Conservation (phyloP, 2,113 vertebrate species). For the Ophiodon elongatus region DNA sequence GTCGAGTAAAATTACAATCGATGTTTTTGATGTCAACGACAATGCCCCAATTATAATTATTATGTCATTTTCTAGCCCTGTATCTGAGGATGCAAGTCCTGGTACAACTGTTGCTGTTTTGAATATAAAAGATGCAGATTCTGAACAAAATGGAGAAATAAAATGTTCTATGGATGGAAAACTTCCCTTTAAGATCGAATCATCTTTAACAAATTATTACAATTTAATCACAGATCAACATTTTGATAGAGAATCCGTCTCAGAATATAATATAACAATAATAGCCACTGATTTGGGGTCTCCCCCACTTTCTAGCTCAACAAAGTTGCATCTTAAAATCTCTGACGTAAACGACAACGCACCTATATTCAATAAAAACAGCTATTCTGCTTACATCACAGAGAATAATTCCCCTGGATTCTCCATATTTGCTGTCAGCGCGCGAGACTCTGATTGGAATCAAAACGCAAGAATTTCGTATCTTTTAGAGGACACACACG, state of each 20-base stretch:
- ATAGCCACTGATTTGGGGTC: conserved; percentile 35
- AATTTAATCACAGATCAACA: conserved; percentile 51
- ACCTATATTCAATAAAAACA: conserved; percentile 17
- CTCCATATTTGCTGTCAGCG: conserved; percentile 33
- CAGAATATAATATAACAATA: conserved; percentile 63
- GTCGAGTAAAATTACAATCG: conserved; percentile 64
- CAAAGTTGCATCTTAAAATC: conserved; percentile 36
- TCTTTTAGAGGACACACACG: conserved; percentile 57
- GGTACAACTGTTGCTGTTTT: conserved; percentile 68
- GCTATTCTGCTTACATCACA: conserved; percentile 20
- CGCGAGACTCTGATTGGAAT: conserved; percentile 49
- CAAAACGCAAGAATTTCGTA: conserved; percentile 64
- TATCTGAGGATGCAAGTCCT: conserved; percentile 53
- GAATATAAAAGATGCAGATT: conserved; percentile 70
- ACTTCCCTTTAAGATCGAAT: conserved; percentile 63
- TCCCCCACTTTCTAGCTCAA: conserved; percentile 20
- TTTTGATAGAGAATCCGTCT: conserved; percentile 53
- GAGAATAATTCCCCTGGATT: conserved; percentile 56
- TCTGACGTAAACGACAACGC: conserved; percentile 66
- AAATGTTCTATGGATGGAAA: conserved; percentile 55
- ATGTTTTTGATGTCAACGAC: conserved; percentile 74
- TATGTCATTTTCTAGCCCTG: conserved; percentile 59
- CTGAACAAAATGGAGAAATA: conserved; percentile 65
- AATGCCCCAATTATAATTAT: conserved; percentile 63
- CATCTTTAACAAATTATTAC: conserved; percentile 69